Evolutionary conservation across 2,888 invertebrate species (phyloP).

Genomic region (Hirtodrosophila duncani): DNA sequence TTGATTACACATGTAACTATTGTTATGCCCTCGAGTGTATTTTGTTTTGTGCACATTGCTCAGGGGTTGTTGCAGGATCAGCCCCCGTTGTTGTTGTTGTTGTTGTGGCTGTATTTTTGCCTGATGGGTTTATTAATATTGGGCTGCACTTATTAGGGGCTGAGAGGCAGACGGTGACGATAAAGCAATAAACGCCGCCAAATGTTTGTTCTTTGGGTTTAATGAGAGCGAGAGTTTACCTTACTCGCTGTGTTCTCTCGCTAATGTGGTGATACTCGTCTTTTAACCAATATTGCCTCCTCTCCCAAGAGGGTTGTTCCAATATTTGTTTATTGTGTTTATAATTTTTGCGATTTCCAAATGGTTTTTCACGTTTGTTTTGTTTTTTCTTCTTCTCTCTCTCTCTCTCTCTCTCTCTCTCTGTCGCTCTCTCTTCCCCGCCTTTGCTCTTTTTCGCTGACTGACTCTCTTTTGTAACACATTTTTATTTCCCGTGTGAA

Average conservation of each 20-base stretch:
- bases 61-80: slow-evolving; percentile 51
- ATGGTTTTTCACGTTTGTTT: slow-evolving; percentile 73
- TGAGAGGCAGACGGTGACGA: slow-evolving; percentile 34
- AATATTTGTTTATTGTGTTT: slow-evolving; percentile 8
- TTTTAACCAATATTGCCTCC: slow-evolving; percentile 8
- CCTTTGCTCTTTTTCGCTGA: no score
- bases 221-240: slow-evolving; percentile 41
- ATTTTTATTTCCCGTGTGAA: slow-evolving; percentile 71
- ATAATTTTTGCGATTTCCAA: slow-evolving; percentile 61
- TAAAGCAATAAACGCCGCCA: slow-evolving; percentile 43
- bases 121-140: slow-evolving; percentile 68
- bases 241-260: background rate
- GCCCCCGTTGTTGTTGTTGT: slow-evolving; percentile 34
- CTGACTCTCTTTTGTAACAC: slow-evolving; percentile 65
- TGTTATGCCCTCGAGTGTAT: slow-evolving; percentile 37
- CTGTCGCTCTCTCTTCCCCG: no score
- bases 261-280: background rate
- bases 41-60: slow-evolving; percentile 2
- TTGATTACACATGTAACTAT: slow-evolving; percentile 43
- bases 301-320: slow-evolving; percentile 47
- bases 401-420: no score
- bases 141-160: slow-evolving; percentile 35
- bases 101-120: no score
- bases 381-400: slow-evolving; percentile 62
- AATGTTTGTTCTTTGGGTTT: slow-evolving; percentile 62